These are phyloP conservation scores for Pseudomyrmex sp. DNA, from an alignment of 1,140 invertebrate species.

Conservation along the genomic window DNA sequence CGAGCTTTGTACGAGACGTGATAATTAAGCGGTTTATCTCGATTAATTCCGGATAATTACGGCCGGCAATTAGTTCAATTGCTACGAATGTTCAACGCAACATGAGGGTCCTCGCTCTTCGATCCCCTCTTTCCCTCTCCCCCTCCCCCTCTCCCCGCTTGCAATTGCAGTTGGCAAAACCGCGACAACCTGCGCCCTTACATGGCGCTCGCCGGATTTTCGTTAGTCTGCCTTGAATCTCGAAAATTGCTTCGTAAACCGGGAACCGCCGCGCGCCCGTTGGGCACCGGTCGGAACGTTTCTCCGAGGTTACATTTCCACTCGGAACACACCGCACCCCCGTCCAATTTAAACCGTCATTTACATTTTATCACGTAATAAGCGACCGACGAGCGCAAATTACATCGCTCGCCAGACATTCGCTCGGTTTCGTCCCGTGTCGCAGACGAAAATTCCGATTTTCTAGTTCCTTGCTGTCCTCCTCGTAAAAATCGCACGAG, in stretches of 20 bases:
- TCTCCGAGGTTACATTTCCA: slow-evolving; percentile 15
- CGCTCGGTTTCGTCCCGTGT: neutral
- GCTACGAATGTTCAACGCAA: slow-evolving; percentile 48
- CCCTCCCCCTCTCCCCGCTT: neutral
- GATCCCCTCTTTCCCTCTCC: neutral
- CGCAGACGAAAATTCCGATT: neutral
- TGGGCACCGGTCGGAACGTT: slow-evolving; percentile 1
- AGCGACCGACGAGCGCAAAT: slow-evolving; percentile 40
- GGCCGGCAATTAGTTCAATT: slow-evolving; percentile 74
- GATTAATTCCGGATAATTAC: slow-evolving; percentile 77
- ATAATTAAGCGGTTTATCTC: slow-evolving; percentile 77
- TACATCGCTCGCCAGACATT: slow-evolving; percentile 20
- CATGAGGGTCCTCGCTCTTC: slow-evolving; percentile 38
- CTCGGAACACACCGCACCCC: neutral
- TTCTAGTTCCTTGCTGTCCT: neutral
- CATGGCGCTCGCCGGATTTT: slow-evolving; percentile 8
- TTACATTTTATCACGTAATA: slow-evolving; percentile 52
- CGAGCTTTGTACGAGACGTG: slow-evolving; percentile 45
- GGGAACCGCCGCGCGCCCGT: neutral
- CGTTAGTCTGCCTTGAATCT: slow-evolving; percentile 13
- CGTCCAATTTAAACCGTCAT: slow-evolving; percentile 44
- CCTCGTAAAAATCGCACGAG: neutral
- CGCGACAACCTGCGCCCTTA: slow-evolving; percentile 25
- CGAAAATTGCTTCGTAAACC: slow-evolving; percentile 54
- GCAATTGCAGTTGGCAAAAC: slow-evolving; percentile 52